These are phyloP conservation scores for Clanis bilineata DNA, from an alignment of 2,888 invertebrate species.

Conservation along the genomic window DNA sequence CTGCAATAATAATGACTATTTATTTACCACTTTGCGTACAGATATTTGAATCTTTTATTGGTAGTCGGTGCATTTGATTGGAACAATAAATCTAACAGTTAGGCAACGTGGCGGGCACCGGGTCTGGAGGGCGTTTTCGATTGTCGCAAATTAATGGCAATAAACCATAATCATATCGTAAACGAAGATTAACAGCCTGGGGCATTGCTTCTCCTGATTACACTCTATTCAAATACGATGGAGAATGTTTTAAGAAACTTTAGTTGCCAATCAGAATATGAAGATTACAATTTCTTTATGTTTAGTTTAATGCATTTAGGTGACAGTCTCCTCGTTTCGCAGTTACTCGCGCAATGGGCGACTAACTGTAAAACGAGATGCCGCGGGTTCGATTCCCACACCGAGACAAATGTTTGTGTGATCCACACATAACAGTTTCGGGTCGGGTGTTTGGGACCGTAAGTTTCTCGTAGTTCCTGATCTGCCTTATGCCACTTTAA, in stretches of 20 bases:
- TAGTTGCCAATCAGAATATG: too few species aligned
- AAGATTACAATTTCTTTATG: too few species aligned
- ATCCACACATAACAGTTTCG: too few species aligned
- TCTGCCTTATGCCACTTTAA: too few species aligned
- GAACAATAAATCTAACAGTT: constrained; percentile 57
- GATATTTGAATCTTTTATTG: neutral
- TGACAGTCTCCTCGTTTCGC: too few species aligned
- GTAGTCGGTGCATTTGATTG: constrained; percentile 24
- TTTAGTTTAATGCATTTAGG: too few species aligned
- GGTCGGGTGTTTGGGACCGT: too few species aligned
- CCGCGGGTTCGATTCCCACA: too few species aligned
- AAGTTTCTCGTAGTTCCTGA: too few species aligned
- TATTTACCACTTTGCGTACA: neutral
- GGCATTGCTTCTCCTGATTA: neutral
- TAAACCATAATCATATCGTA: constrained; percentile 78
- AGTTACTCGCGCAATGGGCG: too few species aligned
- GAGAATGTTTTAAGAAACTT: neutral
- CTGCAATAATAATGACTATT: neutral
- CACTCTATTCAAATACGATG: neutral
- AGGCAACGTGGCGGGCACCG: neutral
- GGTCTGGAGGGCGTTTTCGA: constrained; percentile 65
- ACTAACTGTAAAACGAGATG: too few species aligned
- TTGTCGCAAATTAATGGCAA: constrained; percentile 78
- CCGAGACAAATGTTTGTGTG: too few species aligned
- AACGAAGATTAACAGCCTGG: constrained; percentile 32